A percentile compares a stretch with the other conserved stretches of the same genome.
phyloP scores from a whole-genome alignment of 2,797 vertebrate genomes.

The Galago senegalensis region DNA sequence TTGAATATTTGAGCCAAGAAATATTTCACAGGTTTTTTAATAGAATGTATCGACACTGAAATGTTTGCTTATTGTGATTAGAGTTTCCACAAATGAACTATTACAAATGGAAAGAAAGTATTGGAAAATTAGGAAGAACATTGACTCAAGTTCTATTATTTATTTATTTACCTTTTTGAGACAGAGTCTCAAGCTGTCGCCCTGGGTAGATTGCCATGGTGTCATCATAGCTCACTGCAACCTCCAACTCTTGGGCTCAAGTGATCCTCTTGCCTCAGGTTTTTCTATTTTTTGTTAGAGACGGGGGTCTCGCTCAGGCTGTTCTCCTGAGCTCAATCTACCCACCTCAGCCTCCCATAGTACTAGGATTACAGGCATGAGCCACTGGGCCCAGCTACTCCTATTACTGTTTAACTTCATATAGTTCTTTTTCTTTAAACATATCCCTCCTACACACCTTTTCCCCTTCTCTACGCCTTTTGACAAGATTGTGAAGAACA shows the following conservation, averaged over 20 bases:
- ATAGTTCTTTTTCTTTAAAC: slow-evolving; percentile 28
- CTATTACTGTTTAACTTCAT: not conserved
- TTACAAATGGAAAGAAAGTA: slow-evolving; percentile 37
- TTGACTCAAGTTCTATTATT: not conserved
- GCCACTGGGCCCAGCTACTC: too few relatives aligned
- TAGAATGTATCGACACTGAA: not conserved
- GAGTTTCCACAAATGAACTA: slow-evolving; percentile 40
- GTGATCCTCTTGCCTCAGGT: too few relatives aligned
- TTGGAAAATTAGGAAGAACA: slow-evolving; percentile 21
- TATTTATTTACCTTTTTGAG: too few relatives aligned
- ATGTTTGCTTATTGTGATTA: slow-evolving; percentile 55
- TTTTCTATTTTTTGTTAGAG: too few relatives aligned
- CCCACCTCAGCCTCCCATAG: too few relatives aligned
- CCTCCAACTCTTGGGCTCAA: too few relatives aligned
- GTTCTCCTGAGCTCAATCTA: too few relatives aligned
- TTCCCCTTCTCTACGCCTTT: not conserved
- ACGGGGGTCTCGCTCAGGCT: too few relatives aligned
- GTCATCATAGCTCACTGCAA: too few relatives aligned
- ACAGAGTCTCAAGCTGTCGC: too few relatives aligned
- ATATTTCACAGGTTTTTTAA: slow-evolving; percentile 3
- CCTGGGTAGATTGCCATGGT: too few relatives aligned
- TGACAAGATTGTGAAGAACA: not conserved
- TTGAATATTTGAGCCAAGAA: slow-evolving; percentile 32
- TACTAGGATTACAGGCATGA: too few relatives aligned
- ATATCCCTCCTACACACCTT: not conserved